phyloP scores from a whole-genome alignment of 1,140 invertebrate species.

The Mizuhopecten yessoensis region DNA sequence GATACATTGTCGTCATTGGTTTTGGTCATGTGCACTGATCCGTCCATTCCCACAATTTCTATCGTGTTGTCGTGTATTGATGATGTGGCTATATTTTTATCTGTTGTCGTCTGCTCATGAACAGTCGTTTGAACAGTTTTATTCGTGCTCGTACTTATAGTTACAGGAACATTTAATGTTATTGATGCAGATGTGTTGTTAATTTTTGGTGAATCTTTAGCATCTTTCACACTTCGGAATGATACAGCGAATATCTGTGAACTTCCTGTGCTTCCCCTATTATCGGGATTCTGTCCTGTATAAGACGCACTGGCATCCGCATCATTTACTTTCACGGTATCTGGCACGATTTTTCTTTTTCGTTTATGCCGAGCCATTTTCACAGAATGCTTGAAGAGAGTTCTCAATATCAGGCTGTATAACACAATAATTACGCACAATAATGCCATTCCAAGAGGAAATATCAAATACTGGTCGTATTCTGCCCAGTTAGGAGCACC shows the following conservation, averaged over 20 bases:
- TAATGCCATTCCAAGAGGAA: constrained; percentile 60
- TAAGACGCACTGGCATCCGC: background rate
- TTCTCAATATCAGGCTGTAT: constrained; percentile 64
- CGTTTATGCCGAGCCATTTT: constrained; percentile 58
- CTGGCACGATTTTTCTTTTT: constrained; percentile 48
- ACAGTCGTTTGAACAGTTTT: background rate
- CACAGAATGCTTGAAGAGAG: constrained; percentile 56
- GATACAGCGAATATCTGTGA: background rate
- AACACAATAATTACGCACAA: constrained; percentile 58
- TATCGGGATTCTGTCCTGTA: background rate
- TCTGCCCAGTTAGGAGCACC: constrained; percentile 47
- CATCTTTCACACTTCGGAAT: background rate
- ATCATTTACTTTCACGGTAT: constrained; percentile 46
- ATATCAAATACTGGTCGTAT: constrained; percentile 63
- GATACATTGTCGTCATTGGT: constrained; percentile 41
- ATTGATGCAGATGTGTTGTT: background rate
- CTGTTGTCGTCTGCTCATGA: too few relatives aligned
- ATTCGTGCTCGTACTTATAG: background rate
- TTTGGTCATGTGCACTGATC: constrained; percentile 53
- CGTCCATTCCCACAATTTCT: constrained; percentile 64
- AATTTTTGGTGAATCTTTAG: background rate
- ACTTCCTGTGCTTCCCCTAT: background rate
- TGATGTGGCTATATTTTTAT: too few relatives aligned
- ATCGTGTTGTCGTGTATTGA: background rate
- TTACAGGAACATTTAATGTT: background rate